Conservation (phyloP, 1,140 invertebrate species). For the Thaumetopoea pityocampa region DNA sequence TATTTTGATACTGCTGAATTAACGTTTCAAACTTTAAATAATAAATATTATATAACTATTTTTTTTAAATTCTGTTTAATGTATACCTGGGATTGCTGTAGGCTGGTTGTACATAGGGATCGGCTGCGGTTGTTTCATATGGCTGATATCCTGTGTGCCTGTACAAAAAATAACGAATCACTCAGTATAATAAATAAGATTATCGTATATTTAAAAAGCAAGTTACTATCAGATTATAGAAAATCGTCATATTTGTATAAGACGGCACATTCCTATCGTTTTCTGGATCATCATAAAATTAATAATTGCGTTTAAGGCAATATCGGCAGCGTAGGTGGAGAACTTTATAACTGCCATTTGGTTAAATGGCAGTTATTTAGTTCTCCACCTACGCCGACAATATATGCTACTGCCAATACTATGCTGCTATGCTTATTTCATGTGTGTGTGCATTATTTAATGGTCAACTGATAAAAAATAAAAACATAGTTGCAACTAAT, state of each 20-base stretch:
- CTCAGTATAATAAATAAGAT: not conserved
- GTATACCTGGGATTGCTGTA: conserved; percentile 54
- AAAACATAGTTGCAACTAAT: too few relatives aligned
- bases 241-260: conserved; percentile 69
- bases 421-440: too few relatives aligned
- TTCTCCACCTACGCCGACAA: too few relatives aligned
- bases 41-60: conserved; percentile 1
- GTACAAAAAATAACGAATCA: conserved; percentile 9
- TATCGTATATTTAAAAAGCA: not conserved
- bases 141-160: conserved; percentile 65
- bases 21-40: conserved; percentile 14
- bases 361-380: too few relatives aligned
- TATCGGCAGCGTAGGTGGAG: too few relatives aligned
- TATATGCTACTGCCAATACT: too few relatives aligned
- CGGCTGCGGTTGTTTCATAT: conserved; percentile 52
- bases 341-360: too few relatives aligned
- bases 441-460: too few relatives aligned
- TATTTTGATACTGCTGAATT: not conserved
- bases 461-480: too few relatives aligned
- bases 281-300: conserved; percentile 56
- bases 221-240: conserved; percentile 13
- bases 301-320: too few relatives aligned
- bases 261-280: conserved; percentile 74
- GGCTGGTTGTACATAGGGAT: conserved; percentile 48
- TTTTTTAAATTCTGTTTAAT: too few relatives aligned